Evolutionary conservation across 2,888 invertebrate genomes (phyloP).

Genomic region (Aromia moschata): DNA sequence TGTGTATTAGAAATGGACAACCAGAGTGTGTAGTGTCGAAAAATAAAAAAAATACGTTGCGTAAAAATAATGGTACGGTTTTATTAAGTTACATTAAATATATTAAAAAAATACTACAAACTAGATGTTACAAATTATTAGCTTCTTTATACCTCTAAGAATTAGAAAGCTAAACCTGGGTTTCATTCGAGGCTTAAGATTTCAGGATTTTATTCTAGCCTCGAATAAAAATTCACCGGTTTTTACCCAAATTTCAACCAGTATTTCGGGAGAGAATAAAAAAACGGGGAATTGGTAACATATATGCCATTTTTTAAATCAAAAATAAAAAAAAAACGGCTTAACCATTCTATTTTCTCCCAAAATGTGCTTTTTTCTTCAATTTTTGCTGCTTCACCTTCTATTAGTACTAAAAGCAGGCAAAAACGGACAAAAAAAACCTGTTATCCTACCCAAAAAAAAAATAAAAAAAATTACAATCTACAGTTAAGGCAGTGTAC

Average conservation of each 20-base stretch:
- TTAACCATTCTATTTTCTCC: neutral
- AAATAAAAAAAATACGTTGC: neutral
- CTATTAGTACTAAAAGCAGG: constrained; percentile 16
- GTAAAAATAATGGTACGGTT: neutral
- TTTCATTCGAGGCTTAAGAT: neutral
- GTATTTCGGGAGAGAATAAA: neutral
- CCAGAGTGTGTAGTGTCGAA: neutral
- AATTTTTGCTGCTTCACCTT: constrained; percentile 13
- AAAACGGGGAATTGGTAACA: neutral
- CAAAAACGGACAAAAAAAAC: constrained; percentile 22
- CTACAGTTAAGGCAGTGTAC: constrained; percentile 37
- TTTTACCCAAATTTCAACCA: neutral
- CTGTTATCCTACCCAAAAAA: constrained; percentile 9
- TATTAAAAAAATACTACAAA: neutral
- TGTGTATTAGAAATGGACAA: too few species aligned
- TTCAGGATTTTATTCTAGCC: neutral
- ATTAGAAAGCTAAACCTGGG: neutral
- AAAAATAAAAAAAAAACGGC: neutral
- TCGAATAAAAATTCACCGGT: neutral
- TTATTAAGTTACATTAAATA: neutral
- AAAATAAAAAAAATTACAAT: too few species aligned
- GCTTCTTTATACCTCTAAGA: neutral
- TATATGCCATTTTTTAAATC: neutral
- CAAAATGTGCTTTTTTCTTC: neutral
- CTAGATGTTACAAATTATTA: neutral